Evolutionary conservation across 2,113 vertebrate species (phyloP).

Genomic region (Tychaedon coryphoeus): DNA sequence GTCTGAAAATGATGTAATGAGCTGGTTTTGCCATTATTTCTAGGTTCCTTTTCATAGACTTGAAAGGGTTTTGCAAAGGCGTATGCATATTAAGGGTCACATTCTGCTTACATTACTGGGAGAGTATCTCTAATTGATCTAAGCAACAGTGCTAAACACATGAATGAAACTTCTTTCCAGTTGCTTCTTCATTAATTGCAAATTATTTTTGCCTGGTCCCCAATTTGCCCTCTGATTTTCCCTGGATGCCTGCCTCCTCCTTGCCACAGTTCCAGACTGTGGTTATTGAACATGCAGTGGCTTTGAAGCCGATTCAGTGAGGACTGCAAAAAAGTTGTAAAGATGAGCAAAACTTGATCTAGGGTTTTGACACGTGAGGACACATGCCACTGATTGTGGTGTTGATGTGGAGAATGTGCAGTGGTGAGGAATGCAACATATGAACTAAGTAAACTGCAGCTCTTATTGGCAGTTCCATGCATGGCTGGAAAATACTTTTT

Average conservation of each 20-base stretch:
- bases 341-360: background rate
- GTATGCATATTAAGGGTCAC: background rate
- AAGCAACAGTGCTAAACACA: background rate
- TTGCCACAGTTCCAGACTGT: rapidly evolving
- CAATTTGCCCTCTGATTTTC: background rate
- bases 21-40: background rate
- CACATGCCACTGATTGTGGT: background rate
- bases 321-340: background rate
- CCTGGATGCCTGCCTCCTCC: background rate
- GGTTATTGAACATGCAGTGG: background rate
- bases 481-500: background rate
- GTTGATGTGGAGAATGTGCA: background rate
- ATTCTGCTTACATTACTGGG: background rate
- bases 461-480: background rate
- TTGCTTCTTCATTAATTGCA: background rate
- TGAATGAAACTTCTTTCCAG: background rate
- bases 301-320: background rate
- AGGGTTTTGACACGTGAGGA: background rate
- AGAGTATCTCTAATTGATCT: background rate
- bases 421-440: background rate
- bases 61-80: background rate
- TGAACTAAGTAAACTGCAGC: background rate
- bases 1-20: slow-evolving; percentile 34
- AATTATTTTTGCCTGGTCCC: background rate
- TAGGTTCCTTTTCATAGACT: background rate